Evolutionary conservation across 1,140 invertebrate species (phyloP).

Genomic region (Drosophila nannoptera): DNA sequence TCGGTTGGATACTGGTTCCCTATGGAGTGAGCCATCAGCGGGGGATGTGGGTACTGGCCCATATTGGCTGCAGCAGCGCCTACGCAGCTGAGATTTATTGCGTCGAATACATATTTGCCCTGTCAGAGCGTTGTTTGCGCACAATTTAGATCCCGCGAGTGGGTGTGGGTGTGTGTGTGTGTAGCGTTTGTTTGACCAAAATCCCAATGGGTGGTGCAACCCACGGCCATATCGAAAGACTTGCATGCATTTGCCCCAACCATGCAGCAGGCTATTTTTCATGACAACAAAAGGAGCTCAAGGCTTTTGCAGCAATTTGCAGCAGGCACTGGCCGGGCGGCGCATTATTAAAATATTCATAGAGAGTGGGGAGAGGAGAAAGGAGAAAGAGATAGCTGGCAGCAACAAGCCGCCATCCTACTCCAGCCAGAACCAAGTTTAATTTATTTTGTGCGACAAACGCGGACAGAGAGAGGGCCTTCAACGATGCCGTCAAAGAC

Average conservation of each 20-base stretch:
- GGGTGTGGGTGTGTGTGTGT: not conserved
- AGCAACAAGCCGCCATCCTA: not conserved
- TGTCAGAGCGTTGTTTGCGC: constrained; percentile 33
- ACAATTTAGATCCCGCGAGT: constrained; percentile 2
- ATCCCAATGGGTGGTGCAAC: constrained; percentile 9
- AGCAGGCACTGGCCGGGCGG: constrained; percentile 31
- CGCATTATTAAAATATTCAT: constrained; percentile 73
- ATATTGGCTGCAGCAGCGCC: constrained; percentile 26
- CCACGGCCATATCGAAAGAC: constrained; percentile 17
- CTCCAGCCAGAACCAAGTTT: constrained; percentile 46
- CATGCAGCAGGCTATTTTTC: constrained; percentile 36
- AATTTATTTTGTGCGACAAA: constrained; percentile 75
- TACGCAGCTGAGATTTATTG: constrained; percentile 42
- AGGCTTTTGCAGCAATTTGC: constrained; percentile 63
- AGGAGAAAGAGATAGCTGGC: not conserved
- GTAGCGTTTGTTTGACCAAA: constrained; percentile 23
- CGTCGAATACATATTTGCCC: constrained; percentile 26
- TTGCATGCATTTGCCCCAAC: constrained; percentile 3
- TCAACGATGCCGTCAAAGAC: constrained; percentile 41
- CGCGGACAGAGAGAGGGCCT: constrained; percentile 41
- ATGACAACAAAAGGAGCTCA: constrained; percentile 54
- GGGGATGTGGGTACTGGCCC: not conserved
- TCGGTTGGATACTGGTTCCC: constrained; percentile 8
- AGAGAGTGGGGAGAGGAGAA: not conserved
- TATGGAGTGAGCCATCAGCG: constrained; percentile 16